A percentile compares a stretch with the other conserved stretches of the same genome.
Conservation (phyloP, 2,888 invertebrate genomes). For the Drosophila villosipedis region DNA sequence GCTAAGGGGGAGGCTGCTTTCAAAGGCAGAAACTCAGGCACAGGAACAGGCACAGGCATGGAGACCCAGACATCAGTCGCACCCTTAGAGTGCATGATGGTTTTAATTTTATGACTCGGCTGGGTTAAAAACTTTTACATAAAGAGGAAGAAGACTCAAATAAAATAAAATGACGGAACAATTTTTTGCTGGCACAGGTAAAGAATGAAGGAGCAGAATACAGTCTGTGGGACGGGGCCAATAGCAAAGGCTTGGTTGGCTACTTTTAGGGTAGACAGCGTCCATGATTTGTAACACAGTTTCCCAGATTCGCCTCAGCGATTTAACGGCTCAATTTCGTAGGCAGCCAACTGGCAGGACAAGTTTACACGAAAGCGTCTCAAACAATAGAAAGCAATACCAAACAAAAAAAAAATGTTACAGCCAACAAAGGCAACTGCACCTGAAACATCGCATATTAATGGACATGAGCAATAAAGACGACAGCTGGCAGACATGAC, state of each 20-base stretch:
- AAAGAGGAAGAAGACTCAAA: slow-evolving; percentile 50
- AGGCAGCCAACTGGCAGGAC: slow-evolving; percentile 32
- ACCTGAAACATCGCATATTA: slow-evolving; percentile 74
- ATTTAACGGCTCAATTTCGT: slow-evolving; percentile 68
- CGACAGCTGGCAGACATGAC: slow-evolving; percentile 74
- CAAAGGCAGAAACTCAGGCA: slow-evolving; percentile 25
- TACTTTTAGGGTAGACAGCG: slow-evolving; percentile 49
- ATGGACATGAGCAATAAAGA: slow-evolving; percentile 76
- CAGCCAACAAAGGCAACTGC: slow-evolving; percentile 38
- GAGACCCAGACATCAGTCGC: slow-evolving; percentile 49
- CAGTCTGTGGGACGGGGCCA: slow-evolving; percentile 5
- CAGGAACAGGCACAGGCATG: slow-evolving; percentile 4
- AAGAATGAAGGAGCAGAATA: not conserved
- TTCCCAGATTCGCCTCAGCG: slow-evolving; percentile 57
- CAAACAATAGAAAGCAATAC: slow-evolving; percentile 50
- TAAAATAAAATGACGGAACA: slow-evolving; percentile 61
- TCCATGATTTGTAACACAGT: slow-evolving; percentile 72
- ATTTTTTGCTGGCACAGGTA: slow-evolving; percentile 42
- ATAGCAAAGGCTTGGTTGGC: slow-evolving; percentile 27
- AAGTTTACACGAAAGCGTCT: slow-evolving; percentile 58
- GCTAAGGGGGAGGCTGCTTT: slow-evolving; percentile 33
- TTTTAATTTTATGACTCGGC: slow-evolving; percentile 76
- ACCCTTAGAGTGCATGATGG: slow-evolving; percentile 62
- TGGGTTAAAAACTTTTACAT: slow-evolving; percentile 71
- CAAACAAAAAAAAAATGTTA: slow-evolving; percentile 1